Conservation (phyloP, 2,888 invertebrate genomes). For the Julus scanicus region DNA sequence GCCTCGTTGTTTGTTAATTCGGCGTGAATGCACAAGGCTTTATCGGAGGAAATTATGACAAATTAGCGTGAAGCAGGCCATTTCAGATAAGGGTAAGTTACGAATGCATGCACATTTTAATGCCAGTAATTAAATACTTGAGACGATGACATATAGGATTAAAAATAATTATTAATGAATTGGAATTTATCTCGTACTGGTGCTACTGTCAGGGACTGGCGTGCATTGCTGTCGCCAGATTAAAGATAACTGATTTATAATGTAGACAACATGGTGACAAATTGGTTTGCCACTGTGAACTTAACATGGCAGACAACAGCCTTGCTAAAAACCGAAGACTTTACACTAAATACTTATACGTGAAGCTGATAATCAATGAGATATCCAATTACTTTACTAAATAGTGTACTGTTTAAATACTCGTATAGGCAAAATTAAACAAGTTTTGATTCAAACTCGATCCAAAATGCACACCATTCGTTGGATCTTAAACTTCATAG, state of each 20-base stretch:
- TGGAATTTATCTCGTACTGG: conserved; percentile 13
- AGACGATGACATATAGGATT: conserved; percentile 36
- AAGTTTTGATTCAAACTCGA: neutral
- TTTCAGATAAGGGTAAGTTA: conserved; percentile 41
- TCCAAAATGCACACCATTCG: no score
- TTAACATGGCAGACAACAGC: conserved; percentile 1
- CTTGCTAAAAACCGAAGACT: conserved; percentile 7
- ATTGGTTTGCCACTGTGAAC: conserved; percentile 21
- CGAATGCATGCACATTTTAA: conserved; percentile 4
- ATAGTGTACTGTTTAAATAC: neutral
- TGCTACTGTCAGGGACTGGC: conserved; percentile 20
- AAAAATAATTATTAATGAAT: conserved; percentile 43
- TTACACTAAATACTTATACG: neutral
- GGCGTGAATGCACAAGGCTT: conserved; percentile 25
- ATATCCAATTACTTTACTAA: neutral
- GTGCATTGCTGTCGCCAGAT: conserved; percentile 37
- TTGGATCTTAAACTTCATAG: no score
- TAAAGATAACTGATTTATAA: conserved; percentile 3
- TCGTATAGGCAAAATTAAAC: neutral
- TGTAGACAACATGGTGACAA: neutral
- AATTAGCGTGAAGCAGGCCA: conserved; percentile 43
- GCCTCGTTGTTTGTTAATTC: neutral
- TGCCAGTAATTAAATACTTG: conserved; percentile 25
- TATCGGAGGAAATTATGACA: conserved; percentile 7
- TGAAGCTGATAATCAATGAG: neutral